Evolutionary conservation across 2,797 vertebrate genomes (phyloP), one percentile per base, ranked within the genome.

Genomic region (Enteromius unitaeniatus): DNA sequence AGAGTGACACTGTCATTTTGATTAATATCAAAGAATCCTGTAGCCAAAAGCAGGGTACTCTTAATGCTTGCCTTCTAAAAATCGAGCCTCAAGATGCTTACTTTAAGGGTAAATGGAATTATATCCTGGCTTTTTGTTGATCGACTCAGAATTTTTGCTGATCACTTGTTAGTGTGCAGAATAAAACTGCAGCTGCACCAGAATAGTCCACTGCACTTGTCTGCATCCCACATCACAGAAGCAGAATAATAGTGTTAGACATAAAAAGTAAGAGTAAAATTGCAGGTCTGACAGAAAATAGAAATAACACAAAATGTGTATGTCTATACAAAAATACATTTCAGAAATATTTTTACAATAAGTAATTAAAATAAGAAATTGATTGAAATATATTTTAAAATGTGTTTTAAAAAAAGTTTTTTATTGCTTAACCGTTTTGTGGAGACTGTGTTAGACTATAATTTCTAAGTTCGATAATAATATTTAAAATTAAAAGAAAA

Each of bases 61-160:
- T 28, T 31, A 78, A 78, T 26, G 40, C 55, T 62, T 42, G n/a
- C 23, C 37, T 45, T 64, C n/a, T 45, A 47, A 10, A 78, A 47
- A 31, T 78, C 0, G 15, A 47, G 40, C 37, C 75, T 78, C 23
- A 21, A 78, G 23, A 78, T 45, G 23, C 9, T 64, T 78, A 78
- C 10, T 45, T 47, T 78, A 4, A 62, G 58, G n/a, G 5, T 60
- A 17, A 76, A 76, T 34, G 4, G 31, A 58, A 58, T 76, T 40
- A 76, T 42, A 17, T 76, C 51, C 21, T 76, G 21, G 3, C 21
- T 58, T 40, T 58, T 53, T 23, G 49, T 49, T 75, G 31, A 75
- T 23, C 7, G 10, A 21, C 70, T 28, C 28, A 34, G 14, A 3
- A 21, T 14, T 1, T 74, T 53, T 23, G 49, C 72, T 75, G 31